Conservation (phyloP, 2,113 vertebrate genomes). For the Daphoenositta chrysoptera region DNA sequence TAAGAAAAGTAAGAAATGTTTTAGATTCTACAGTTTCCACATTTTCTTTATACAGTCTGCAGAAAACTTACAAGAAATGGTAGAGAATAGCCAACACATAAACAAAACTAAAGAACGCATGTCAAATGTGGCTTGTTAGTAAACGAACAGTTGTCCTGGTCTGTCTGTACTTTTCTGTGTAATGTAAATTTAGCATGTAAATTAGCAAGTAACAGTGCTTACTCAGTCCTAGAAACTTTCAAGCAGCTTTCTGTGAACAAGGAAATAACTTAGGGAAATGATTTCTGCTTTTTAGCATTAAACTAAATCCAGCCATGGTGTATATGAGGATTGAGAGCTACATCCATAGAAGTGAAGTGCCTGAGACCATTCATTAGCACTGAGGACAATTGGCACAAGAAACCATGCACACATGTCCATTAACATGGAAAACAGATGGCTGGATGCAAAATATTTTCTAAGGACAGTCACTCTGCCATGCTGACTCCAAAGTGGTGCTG, state of each 20-base stretch:
- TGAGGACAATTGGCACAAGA: background rate
- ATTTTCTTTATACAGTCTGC: background rate
- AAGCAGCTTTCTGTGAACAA: background rate
- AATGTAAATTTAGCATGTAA: background rate
- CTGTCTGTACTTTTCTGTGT: background rate
- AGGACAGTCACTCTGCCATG: background rate
- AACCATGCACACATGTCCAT: background rate
- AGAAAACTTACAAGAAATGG: background rate
- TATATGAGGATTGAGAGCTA: background rate
- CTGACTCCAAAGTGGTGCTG: background rate
- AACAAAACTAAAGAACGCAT: background rate
- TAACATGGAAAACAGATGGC: background rate
- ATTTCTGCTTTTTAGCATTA: background rate
- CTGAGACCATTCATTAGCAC: background rate
- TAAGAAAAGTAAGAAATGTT: background rate
- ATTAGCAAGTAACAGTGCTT: background rate
- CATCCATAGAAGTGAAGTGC: background rate
- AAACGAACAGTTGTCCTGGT: background rate
- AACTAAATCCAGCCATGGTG: background rate
- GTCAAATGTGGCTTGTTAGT: background rate
- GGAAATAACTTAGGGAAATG: background rate
- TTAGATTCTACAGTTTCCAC: background rate
- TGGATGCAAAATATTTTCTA: background rate
- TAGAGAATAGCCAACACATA: background rate
- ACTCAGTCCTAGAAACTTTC: background rate